phyloP scores from a whole-genome alignment of 2,888 invertebrate genomes.

The Vanessa cardui region DNA sequence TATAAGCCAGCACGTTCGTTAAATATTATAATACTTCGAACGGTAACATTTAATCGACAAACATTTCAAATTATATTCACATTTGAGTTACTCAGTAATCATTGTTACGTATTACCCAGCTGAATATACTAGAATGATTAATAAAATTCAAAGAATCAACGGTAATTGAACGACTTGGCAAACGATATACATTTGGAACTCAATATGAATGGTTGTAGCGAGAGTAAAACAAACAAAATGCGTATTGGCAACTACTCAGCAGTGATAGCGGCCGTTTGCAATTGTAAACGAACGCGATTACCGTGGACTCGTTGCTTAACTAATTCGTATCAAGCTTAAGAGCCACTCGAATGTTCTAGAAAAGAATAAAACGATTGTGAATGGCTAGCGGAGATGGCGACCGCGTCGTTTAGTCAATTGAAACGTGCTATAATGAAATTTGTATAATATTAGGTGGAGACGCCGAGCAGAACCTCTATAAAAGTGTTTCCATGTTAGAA shows the following conservation, averaged over 20 bases:
- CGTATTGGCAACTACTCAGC: constrained; percentile 66
- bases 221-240: constrained; percentile 57
- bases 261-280: constrained; percentile 66
- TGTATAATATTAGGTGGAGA: constrained; percentile 58
- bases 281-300: constrained; percentile 73
- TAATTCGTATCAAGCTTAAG: constrained; percentile 71
- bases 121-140: background rate
- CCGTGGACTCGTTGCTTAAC: constrained; percentile 65
- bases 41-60: background rate
- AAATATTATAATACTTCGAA: background rate
- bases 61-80: background rate
- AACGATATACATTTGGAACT: constrained; percentile 21
- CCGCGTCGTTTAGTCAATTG: constrained; percentile 59
- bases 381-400: constrained; percentile 48
- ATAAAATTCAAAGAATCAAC: background rate
- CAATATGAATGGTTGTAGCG: constrained; percentile 56
- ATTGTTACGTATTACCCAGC: background rate
- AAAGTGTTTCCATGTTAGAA: constrained; percentile 67
- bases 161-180: constrained; percentile 35
- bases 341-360: constrained; percentile 53
- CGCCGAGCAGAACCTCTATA: constrained; percentile 51
- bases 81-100: background rate
- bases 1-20: constrained; percentile 3
- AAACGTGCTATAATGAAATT: constrained; percentile 63
- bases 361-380: constrained; percentile 57